These are phyloP conservation scores for Tangara arthus DNA, from an alignment of 2,797 vertebrate genomes.

Conservation along the genomic window DNA sequence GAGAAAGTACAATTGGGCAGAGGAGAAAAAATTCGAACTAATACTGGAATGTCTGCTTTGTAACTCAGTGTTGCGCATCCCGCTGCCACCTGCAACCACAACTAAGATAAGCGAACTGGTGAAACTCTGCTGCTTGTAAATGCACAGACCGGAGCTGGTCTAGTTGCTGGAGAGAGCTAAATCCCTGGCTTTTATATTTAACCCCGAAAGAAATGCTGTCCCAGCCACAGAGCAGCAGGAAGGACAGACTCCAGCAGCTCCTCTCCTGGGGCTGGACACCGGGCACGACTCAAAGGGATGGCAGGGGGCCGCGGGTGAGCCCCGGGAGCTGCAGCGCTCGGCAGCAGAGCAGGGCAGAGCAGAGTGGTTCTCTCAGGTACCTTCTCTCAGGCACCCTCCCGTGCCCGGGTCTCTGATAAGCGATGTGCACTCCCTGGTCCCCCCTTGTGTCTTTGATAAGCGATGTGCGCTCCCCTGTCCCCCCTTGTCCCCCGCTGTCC, in stretches of 20 bases:
- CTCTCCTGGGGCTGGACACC: not conserved
- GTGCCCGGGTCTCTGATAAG: rapidly evolving
- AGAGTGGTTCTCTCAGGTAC: not conserved
- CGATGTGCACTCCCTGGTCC: rapidly evolving
- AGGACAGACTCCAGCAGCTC: not conserved
- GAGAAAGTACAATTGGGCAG: not conserved
- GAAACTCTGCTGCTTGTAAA: not conserved
- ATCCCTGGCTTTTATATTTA: rapidly evolving
- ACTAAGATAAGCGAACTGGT: not conserved
- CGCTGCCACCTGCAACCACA: not conserved
- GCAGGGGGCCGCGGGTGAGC: rapidly evolving
- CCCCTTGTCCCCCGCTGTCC: not conserved
- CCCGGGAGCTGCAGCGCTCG: rapidly evolving
- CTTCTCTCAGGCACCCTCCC: not conserved
- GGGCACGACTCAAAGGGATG: not conserved
- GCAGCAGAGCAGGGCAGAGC: too few species aligned
- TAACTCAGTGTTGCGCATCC: not conserved
- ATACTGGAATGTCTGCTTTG: not conserved
- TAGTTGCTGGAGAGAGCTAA: not conserved
- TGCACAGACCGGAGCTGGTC: too few species aligned
- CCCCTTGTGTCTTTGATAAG: rapidly evolving
- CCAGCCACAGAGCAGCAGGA: not conserved
- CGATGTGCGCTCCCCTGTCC: rapidly evolving
- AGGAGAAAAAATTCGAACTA: rapidly evolving
- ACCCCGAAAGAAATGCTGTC: rapidly evolving